Evolutionary conservation across 2,888 invertebrate species (phyloP), one percentile per base, ranked within the genome.

Genomic region (Rhaphigaster nebulosa): DNA sequence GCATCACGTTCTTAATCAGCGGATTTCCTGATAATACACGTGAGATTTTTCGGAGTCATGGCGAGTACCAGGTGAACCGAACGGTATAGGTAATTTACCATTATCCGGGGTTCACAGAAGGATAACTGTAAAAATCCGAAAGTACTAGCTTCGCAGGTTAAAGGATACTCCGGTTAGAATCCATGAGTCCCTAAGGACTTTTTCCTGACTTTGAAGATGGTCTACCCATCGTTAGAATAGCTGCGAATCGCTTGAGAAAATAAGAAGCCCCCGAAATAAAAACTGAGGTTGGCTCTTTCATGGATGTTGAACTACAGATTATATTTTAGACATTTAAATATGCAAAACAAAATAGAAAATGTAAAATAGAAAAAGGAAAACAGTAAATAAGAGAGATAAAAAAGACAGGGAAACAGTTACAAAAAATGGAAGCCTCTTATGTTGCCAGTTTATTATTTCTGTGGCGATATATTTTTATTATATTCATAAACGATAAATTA

Each of bases 61-160:
- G 70, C 70, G 20, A 38, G 70, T 76, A 76, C 8, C 70, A 34
- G 70, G 20, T 20, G 38, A 34, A 76, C 34, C 34, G 20, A 76
- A 76, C 70, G 70, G 70, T 76, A 76, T 23, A 34, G 20, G 70
- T 38, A 34, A 76, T 76, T 76, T 76, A 6, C 34, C 20, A 76
- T 34, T 76, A 76, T 38, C 13, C 5, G 8, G 38, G 15, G 34
- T 76, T 34, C 70, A 76, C 70, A 34, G 38, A 34, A 38, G 38
- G 38, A 76, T 76, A 76, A 76, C 70, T 76, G 70, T 76, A 76
- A 76, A 76, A 38, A 38, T 76, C 38, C 70, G 65, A 65, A 65
- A 65, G 65, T 29, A 60, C 3, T 52, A 52, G 18, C 52, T 13
- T n/a, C 8, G 29, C 1, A 23, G 70, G 70, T 20, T 20, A 76